These are phyloP conservation scores for Rhabditoides inermis DNA, from an alignment of 2,888 invertebrate genomes.

Conservation along the genomic window DNA sequence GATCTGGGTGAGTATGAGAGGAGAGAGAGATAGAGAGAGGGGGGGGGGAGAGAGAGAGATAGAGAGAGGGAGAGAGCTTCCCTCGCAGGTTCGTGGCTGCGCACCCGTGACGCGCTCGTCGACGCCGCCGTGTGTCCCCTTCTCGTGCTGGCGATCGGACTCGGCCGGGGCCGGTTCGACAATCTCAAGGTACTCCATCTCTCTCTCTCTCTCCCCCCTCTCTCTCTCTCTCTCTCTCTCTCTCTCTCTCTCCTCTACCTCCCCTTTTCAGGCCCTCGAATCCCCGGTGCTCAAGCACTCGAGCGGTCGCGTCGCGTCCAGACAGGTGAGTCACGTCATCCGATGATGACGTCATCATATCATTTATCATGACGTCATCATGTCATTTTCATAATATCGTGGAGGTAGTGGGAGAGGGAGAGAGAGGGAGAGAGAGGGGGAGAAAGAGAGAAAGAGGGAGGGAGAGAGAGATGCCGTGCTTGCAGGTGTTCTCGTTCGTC, in stretches of 20 bases:
- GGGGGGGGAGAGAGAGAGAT: too few relatives aligned
- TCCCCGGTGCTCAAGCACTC: conserved; percentile 23
- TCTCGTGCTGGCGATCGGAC: conserved; percentile 34
- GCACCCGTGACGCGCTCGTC: conserved; percentile 34
- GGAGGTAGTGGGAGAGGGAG: too few relatives aligned
- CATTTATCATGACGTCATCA: too few relatives aligned
- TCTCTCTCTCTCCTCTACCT: not conserved
- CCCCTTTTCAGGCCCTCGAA: conserved; percentile 10
- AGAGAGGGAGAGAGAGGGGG: too few relatives aligned
- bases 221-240: not conserved
- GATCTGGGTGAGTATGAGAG: conserved; percentile 20
- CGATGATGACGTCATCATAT: too few relatives aligned
- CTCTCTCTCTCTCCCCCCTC: not conserved
- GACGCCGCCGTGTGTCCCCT: conserved; percentile 40
- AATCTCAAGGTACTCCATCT: not conserved
- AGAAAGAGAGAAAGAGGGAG: too few relatives aligned
- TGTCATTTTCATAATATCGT: too few relatives aligned
- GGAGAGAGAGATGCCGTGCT: too few relatives aligned
- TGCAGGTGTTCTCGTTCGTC: too few relatives aligned
- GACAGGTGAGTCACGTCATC: conserved; percentile 22
- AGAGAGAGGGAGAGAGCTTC: too few relatives aligned
- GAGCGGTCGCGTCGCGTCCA: conserved; percentile 15
- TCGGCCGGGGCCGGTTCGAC: conserved; percentile 12
- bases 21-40: too few relatives aligned
- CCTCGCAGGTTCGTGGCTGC: too few relatives aligned